Evolutionary conservation across 2,888 invertebrate species (phyloP).

Genomic region (Eristalis intricaria): DNA sequence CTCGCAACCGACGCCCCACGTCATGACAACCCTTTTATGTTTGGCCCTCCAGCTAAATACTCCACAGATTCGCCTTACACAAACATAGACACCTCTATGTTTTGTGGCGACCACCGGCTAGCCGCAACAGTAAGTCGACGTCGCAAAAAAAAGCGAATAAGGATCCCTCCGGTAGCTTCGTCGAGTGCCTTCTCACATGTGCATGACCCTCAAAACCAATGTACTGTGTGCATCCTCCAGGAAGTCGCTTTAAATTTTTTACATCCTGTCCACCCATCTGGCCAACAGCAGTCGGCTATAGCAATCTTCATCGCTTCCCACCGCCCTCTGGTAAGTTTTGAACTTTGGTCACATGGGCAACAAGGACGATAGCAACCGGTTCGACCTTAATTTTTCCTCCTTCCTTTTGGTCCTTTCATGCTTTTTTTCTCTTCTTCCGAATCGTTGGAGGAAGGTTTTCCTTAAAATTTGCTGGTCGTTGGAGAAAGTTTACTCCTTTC

Average conservation of each 20-base stretch:
- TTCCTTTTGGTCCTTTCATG: constrained; percentile 30
- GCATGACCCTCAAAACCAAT: constrained; percentile 47
- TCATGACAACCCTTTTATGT: constrained; percentile 8
- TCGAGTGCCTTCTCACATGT: constrained; percentile 46
- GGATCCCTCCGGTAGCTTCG: constrained; percentile 5
- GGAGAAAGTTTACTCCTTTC: constrained; percentile 39
- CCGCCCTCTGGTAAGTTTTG: constrained; percentile 44
- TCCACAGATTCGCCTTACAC: constrained; percentile 12
- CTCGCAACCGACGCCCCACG: neutral
- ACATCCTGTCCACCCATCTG: constrained; percentile 53
- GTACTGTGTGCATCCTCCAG: constrained; percentile 60
- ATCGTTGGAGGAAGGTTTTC: constrained; percentile 38
- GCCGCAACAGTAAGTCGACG: constrained; percentile 27
- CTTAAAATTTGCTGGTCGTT: constrained; percentile 31
- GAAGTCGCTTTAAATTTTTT: constrained; percentile 69
- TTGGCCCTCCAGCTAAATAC: constrained; percentile 39
- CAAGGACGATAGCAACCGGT: constrained; percentile 59
- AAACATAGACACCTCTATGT: constrained; percentile 5
- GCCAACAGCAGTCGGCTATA: neutral
- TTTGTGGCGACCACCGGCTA: constrained; percentile 49
- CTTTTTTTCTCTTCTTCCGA: constrained; percentile 12
- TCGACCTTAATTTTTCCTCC: constrained; percentile 70
- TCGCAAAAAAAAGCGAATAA: constrained; percentile 22
- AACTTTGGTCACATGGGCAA: constrained; percentile 55
- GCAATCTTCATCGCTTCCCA: constrained; percentile 37